Evolutionary conservation across 1,140 invertebrate species (phyloP).

Genomic region (Oscheius sp.): DNA sequence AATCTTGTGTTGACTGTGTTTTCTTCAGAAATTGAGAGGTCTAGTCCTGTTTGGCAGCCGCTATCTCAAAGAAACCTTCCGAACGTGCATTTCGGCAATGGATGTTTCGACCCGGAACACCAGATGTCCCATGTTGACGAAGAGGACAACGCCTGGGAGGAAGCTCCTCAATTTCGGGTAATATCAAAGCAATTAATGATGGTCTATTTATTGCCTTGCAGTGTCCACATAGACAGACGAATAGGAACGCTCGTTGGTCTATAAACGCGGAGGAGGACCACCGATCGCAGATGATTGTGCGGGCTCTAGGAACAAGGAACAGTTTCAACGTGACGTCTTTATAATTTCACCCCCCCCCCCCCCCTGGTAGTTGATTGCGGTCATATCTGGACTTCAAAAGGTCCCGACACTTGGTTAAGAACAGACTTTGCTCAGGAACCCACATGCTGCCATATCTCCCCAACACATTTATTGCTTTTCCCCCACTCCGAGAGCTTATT

Average conservation of each 20-base stretch:
- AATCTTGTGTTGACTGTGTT: neutral
- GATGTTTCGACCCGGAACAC: constrained; percentile 2
- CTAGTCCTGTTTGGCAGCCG: constrained; percentile 40
- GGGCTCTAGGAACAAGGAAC: neutral
- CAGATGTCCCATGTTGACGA: constrained; percentile 26
- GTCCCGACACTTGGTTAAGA: neutral
- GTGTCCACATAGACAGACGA: no score
- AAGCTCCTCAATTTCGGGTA: constrained; percentile 20
- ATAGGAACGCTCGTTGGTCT: neutral
- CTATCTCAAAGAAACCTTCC: constrained; percentile 22
- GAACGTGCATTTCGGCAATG: constrained; percentile 20
- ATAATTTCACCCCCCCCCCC: neutral
- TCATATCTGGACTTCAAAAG: neutral
- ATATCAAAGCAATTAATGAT: neutral
- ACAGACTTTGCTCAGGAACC: neutral
- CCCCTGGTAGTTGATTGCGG: neutral
- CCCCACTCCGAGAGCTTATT: neutral
- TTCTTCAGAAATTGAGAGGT: neutral
- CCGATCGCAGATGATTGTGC: constrained; percentile 1
- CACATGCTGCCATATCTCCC: neutral
- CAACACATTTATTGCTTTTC: neutral
- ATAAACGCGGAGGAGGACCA: neutral
- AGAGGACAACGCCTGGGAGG: constrained; percentile 36
- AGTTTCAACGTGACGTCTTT: neutral
- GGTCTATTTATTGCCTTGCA: neutral